phyloP scores from a whole-genome alignment of 2,113 vertebrate species.

The rat (Rattus norvegicus) region GRCr8 NC_086020.1:154079501-154080000 shows the following conservation, averaged over 20 bases:
- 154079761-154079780: too few species aligned
- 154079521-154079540: background rate
- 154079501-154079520: background rate
- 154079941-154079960: background rate
- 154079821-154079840: background rate
- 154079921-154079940: background rate
- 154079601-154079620: background rate
- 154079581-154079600: background rate
- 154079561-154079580: background rate
- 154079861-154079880: background rate
- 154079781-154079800: background rate
- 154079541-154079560: background rate
- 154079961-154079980: fast-evolving
- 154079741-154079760: background rate
- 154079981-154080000: background rate
- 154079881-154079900: background rate
- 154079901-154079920: background rate
- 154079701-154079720: background rate
- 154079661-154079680: background rate
- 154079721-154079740: background rate
- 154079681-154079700: background rate
- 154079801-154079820: background rate
- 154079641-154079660: background rate
- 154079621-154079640: background rate
- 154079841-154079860: background rate